phyloP scores from a whole-genome alignment of 2,888 invertebrate species.

The Agonum fuliginosum region DNA sequence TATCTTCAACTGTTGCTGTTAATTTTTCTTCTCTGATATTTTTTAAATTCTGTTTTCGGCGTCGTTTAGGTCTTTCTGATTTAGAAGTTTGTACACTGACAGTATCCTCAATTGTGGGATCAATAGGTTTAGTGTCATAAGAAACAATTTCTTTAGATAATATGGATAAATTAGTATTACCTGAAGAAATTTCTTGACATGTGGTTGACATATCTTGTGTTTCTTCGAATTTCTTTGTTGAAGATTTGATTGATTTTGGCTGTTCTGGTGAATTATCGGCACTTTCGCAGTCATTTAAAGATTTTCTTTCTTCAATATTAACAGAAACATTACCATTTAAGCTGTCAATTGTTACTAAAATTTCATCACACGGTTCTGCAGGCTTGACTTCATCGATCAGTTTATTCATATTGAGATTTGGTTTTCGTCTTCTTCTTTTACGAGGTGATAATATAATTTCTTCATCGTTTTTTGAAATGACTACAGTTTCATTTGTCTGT shows the following conservation, averaged over 20 bases:
- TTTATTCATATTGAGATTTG: background rate
- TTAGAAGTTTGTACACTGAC: background rate
- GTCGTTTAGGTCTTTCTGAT: slow-evolving; percentile 15
- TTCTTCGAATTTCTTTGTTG: too few relatives aligned
- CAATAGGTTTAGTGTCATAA: background rate
- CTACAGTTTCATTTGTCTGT: background rate
- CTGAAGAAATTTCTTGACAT: background rate
- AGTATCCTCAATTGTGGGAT: too few relatives aligned
- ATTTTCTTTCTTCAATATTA: background rate
- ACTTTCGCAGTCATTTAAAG: too few relatives aligned
- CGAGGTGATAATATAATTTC: background rate
- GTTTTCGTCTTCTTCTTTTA: slow-evolving; percentile 22
- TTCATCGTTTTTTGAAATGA: background rate
- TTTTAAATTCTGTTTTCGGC: slow-evolving; percentile 32
- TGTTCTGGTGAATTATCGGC: too few relatives aligned
- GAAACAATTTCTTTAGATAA: background rate
- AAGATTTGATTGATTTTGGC: too few relatives aligned
- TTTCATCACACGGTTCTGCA: background rate
- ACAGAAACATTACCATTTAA: background rate
- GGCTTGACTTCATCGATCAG: background rate
- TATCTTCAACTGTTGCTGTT: background rate
- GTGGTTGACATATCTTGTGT: too few relatives aligned
- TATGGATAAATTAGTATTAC: background rate
- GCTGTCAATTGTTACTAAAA: background rate
- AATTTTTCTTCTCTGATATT: slow-evolving; percentile 10